phyloP scores from a whole-genome alignment of 2,113 vertebrate species.

The Struthidea cinerea region DNA sequence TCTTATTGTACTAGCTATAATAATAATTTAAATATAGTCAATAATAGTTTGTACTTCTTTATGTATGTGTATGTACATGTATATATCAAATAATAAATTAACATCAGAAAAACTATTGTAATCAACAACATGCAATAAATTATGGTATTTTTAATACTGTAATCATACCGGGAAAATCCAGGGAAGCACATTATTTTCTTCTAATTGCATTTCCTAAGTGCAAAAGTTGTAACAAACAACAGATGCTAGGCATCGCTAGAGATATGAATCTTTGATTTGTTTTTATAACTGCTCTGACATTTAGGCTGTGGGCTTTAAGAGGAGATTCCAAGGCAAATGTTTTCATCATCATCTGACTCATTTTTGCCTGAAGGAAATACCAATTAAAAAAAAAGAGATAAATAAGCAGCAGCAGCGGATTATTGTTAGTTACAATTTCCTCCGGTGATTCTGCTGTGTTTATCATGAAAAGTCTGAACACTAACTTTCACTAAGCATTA shows the following conservation, averaged over 20 bases:
- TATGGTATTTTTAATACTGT: background rate
- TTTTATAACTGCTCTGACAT: constrained; percentile 37
- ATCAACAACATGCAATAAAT: background rate
- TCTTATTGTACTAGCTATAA: background rate
- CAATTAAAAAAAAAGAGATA: background rate
- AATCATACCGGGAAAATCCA: background rate
- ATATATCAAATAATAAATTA: background rate
- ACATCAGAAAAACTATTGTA: background rate
- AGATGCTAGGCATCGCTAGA: constrained; percentile 3
- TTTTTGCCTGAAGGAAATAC: constrained; percentile 29
- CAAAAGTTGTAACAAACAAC: constrained; percentile 20
- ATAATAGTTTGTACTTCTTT: background rate
- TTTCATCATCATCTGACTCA: constrained; percentile 2
- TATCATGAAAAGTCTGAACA: background rate
- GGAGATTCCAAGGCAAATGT: constrained; percentile 31
- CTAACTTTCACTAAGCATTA: background rate
- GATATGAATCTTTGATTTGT: constrained; percentile 9
- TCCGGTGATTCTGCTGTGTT: background rate
- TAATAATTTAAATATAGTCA: background rate
- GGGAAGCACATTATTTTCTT: background rate
- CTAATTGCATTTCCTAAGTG: constrained; percentile 3
- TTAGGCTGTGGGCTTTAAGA: background rate
- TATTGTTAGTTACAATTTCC: constrained; percentile 1
- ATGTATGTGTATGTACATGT: background rate
- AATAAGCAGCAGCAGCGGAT: background rate